Evolutionary conservation across 2,113 vertebrate genomes (phyloP).

Genomic region (Chlorodrepanis virens): DNA sequence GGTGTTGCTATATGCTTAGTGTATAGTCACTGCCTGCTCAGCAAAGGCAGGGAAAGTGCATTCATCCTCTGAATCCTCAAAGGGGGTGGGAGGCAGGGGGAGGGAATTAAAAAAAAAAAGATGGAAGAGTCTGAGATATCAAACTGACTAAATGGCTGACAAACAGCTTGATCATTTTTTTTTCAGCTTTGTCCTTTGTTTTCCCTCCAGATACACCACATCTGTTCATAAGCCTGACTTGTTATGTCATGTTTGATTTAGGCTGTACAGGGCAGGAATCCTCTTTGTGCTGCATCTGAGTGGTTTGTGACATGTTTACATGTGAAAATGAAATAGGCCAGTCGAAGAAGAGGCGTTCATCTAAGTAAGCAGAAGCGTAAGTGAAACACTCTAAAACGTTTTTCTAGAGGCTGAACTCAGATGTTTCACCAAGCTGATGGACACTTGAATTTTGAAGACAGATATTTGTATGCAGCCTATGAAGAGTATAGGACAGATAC

Average conservation of each 20-base stretch:
- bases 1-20: not conserved
- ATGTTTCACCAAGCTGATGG: not conserved
- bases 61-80: not conserved
- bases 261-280: not conserved
- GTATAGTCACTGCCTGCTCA: not conserved
- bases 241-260: not conserved
- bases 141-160: not conserved
- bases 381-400: not conserved
- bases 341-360: not conserved
- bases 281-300: not conserved
- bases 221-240: not conserved
- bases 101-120: not conserved
- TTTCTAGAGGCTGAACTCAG: not conserved
- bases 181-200: not conserved
- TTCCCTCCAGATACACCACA: not conserved
- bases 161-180: not conserved
- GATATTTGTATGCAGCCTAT: not conserved
- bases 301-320: not conserved
- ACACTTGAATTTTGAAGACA: not conserved
- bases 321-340: not conserved
- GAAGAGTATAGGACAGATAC: not conserved
- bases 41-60: not conserved
- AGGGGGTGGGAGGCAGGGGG: accelerated
- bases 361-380: not conserved
- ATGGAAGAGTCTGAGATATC: not conserved